These are phyloP conservation scores for Ormyrus rosae DNA, from an alignment of 2,888 invertebrate species.

Conservation along the genomic window DNA sequence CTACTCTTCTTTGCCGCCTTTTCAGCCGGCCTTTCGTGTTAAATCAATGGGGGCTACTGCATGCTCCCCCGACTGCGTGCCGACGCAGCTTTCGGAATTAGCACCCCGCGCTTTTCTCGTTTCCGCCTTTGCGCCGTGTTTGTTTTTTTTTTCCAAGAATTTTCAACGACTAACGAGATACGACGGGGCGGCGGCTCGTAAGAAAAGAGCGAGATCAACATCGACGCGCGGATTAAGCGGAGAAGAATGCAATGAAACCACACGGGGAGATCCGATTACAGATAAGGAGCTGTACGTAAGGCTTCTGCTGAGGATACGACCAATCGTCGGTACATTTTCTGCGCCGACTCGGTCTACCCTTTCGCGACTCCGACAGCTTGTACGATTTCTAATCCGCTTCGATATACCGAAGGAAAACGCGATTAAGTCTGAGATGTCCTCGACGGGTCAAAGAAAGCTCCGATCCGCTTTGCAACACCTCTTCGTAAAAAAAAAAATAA, in stretches of 20 bases:
- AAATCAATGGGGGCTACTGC: slow-evolving; percentile 71
- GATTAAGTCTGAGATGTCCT: slow-evolving; percentile 71
- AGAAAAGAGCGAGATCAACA: slow-evolving; percentile 51
- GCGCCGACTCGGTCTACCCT: slow-evolving; percentile 63
- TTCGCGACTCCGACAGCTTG: slow-evolving; percentile 65
- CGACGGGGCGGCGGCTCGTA: background rate
- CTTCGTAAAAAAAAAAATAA: no score
- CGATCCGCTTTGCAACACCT: background rate
- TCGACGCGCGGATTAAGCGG: slow-evolving; percentile 52
- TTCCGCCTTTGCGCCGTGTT: no score
- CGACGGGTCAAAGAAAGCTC: slow-evolving; percentile 32
- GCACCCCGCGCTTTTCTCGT: no score
- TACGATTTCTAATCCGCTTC: slow-evolving; percentile 76
- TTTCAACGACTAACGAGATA: slow-evolving; percentile 5
- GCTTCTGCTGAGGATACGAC: slow-evolving; percentile 75
- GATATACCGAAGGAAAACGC: slow-evolving; percentile 70
- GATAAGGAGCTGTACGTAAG: slow-evolving; percentile 73
- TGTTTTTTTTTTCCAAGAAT: background rate
- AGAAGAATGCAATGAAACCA: slow-evolving; percentile 75
- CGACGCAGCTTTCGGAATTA: no score
- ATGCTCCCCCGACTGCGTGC: no score
- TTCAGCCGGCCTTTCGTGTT: slow-evolving; percentile 75
- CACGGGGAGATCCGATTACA: slow-evolving; percentile 75
- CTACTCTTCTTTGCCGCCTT: slow-evolving; percentile 57
- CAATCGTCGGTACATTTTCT: slow-evolving; percentile 70